A percentile compares a stretch with the other conserved stretches of the same genome.
These are phyloP conservation scores for Scolopax mira DNA, from an alignment of 2,113 vertebrate genomes.

Conservation along the genomic window DNA sequence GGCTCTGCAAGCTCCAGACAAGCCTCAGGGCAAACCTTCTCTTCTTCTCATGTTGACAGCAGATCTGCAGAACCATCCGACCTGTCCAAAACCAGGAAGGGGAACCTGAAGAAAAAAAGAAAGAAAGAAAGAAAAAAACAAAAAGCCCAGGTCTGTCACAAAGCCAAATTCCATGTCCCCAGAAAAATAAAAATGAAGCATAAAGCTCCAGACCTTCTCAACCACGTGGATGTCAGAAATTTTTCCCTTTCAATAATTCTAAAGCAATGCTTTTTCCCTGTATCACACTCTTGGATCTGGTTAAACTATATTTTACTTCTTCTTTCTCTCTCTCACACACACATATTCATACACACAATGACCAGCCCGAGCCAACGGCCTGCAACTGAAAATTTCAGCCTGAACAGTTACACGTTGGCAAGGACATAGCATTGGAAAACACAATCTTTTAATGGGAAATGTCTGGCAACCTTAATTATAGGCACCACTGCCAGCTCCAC, in stretches of 20 bases:
- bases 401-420: constrained; percentile 20
- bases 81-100: not conserved
- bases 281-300: not conserved
- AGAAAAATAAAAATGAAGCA: not conserved
- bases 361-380: not conserved
- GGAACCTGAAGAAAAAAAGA: not conserved
- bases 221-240: not conserved
- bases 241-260: not conserved
- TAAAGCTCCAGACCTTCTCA: not conserved
- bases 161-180: not conserved
- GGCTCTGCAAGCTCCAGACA: not conserved
- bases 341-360: not conserved
- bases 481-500: constrained; percentile 41
- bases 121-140: not conserved
- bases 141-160: not conserved
- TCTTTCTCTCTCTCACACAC: not conserved
- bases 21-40: not conserved
- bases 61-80: not conserved
- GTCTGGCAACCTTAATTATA: constrained; percentile 22
- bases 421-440: not conserved
- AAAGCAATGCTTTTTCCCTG: not conserved
- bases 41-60: not conserved
- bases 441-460: constrained; percentile 34
- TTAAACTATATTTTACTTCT: not conserved
- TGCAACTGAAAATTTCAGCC: constrained; percentile 27